Evolutionary conservation across 2,888 invertebrate genomes (phyloP).

Genomic region (Protonemura montana): DNA sequence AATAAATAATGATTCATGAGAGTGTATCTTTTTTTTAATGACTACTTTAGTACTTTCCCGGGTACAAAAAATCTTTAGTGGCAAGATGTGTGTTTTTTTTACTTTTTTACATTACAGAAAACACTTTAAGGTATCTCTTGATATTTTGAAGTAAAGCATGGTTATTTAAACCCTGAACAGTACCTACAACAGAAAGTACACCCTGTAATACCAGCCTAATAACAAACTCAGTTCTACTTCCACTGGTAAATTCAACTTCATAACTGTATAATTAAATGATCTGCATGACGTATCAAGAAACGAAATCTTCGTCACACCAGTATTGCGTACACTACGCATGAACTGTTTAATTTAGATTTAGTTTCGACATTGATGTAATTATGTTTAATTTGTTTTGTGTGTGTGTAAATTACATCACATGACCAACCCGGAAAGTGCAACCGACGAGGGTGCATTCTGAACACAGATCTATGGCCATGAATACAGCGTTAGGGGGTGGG

Average conservation of each 20-base stretch:
- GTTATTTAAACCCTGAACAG: too few relatives aligned
- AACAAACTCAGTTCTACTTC: background rate
- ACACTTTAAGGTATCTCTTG: too few relatives aligned
- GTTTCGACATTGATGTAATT: conserved; percentile 40
- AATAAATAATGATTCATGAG: background rate
- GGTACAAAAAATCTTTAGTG: too few relatives aligned
- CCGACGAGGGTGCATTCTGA: background rate
- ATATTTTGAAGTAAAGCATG: too few relatives aligned
- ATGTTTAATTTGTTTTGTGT: conserved; percentile 42
- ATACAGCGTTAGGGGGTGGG: background rate
- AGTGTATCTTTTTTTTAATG: background rate
- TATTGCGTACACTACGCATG: conserved; percentile 32
- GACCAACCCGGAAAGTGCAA: conserved; percentile 22
- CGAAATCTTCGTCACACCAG: background rate
- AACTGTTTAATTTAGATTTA: conserved; percentile 40
- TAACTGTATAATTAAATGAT: background rate
- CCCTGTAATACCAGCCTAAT: background rate
- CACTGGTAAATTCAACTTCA: background rate
- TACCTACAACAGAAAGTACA: background rate
- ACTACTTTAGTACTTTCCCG: background rate
- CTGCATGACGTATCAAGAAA: background rate
- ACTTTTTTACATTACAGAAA: too few relatives aligned
- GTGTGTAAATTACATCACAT: conserved; percentile 39
- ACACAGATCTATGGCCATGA: background rate
- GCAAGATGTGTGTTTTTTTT: too few relatives aligned